Evolutionary conservation across 1,140 invertebrate species (phyloP).

Genomic region (Pomacea maculata): DNA sequence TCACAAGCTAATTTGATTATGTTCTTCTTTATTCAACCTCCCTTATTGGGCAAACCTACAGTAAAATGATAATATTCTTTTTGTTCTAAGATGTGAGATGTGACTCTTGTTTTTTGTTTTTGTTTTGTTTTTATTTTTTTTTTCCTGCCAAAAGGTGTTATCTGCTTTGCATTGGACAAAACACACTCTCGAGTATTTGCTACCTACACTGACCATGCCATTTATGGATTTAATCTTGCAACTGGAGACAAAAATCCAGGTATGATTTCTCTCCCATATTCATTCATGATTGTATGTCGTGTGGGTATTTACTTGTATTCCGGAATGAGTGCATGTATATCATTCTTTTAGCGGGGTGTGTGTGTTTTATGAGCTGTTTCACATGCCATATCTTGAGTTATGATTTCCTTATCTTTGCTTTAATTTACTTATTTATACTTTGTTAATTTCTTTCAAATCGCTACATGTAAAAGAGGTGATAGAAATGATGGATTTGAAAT

Average conservation of each 20-base stretch:
- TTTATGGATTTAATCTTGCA: conserved; percentile 84
- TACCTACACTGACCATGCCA: conserved; percentile 84
- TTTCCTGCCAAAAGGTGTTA: conserved; percentile 72
- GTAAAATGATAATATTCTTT: too few species aligned
- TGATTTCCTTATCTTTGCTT: not conserved
- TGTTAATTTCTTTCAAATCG: not conserved
- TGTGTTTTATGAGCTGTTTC: not conserved
- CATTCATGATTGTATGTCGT: not conserved
- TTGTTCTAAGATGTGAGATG: not conserved
- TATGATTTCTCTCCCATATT: not conserved
- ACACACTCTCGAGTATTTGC: conserved; percentile 78
- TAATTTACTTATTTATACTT: too few species aligned
- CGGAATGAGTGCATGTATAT: not conserved
- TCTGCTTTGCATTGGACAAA: conserved; percentile 79
- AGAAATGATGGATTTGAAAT: too few species aligned
- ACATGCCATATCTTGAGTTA: not conserved
- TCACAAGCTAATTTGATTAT: too few species aligned
- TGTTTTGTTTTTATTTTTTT: conserved; percentile 23
- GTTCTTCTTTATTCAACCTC: too few species aligned
- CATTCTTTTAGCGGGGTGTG: too few species aligned
- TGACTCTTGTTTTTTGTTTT: not conserved
- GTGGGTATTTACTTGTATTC: not conserved
- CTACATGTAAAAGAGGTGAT: too few species aligned
- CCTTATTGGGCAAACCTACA: too few species aligned
- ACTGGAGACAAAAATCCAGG: conserved; percentile 75